Evolutionary conservation across 2,113 vertebrate species (phyloP), one percentile per base, ranked within the genome.

Genomic region (Corythoichthys intestinalis): DNA sequence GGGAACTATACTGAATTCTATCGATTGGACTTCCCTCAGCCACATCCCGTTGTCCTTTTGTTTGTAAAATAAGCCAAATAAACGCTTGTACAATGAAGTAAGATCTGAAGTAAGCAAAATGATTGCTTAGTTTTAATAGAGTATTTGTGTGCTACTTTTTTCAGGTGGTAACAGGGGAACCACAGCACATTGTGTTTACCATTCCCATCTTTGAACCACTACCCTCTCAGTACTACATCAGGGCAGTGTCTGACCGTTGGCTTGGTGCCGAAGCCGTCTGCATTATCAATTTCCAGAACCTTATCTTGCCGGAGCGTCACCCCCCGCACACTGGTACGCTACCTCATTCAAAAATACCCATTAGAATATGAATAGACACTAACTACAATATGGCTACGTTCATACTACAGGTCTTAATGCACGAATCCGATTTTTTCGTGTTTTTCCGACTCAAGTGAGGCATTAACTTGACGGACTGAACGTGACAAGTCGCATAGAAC

Each of bases 151-250:
- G 35, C 67, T 13, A 39, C 7, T 54, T 4, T 37, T 2, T 72
- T 7, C 76, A 99, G 97, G 96, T 98, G 71, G 90, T 97, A 76
- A 88, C 83, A 66, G 94, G 85, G 78, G 97, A 98, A 86, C 85
- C 94, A 53, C 97, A 97, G 72, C 87, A 94, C 71, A 71, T 99
- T 28, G 94, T 98, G 3, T 99, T 98, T 89, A 98, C 97, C 83
- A 98, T 99, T 70, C 97, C 97, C 35, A 98, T 98, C 88, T 98
- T 99, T 85, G 97, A 99, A 87, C 97, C 97, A 9, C 78, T 99
- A 75, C 97, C 97, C 66, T 96, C 96, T 6, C 97, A 99, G 66
- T 98, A 99, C 89, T 99, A 99, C 79, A 98, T 99, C 73, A 94
- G 92, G 71, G 95, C 94, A 3, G 95, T 98, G 67, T 98, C 97